Conservation (phyloP, 1,140 invertebrate genomes). For the Drosophila simulans region DNA sequence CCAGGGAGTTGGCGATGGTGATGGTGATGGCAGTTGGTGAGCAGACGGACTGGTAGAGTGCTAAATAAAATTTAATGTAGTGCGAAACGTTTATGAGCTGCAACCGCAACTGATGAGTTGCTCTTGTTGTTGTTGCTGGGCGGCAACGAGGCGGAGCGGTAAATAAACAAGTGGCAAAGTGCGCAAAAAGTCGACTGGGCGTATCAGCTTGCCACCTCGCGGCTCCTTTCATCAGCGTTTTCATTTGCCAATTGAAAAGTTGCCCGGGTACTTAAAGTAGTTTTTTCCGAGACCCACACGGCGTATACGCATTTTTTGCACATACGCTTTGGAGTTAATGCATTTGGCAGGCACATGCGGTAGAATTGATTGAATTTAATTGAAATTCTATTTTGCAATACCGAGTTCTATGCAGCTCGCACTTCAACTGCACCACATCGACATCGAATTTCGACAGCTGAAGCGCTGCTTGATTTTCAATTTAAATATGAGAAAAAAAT, state of each 20-base stretch:
- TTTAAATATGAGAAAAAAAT: slow-evolving; percentile 61
- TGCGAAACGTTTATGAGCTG: slow-evolving; percentile 82
- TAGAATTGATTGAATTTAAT: slow-evolving; percentile 53
- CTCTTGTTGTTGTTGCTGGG: not conserved
- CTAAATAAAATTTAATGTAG: slow-evolving; percentile 83
- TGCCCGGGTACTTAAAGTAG: slow-evolving; percentile 33
- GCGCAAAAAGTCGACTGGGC: slow-evolving; percentile 61
- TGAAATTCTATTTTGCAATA: slow-evolving; percentile 44
- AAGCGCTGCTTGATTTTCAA: slow-evolving; percentile 67
- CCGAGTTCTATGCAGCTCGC: slow-evolving; percentile 34
- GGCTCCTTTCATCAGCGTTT: slow-evolving; percentile 37
- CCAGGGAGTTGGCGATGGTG: slow-evolving; percentile 17
- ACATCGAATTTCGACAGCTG: slow-evolving; percentile 28
- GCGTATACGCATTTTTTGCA: slow-evolving; percentile 50
- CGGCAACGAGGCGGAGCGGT: slow-evolving; percentile 73
- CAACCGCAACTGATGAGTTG: slow-evolving; percentile 67
- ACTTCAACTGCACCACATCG: slow-evolving; percentile 43
- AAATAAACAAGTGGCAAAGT: slow-evolving; percentile 81
- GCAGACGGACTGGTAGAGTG: slow-evolving; percentile 33
- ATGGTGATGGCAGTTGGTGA: not conserved
- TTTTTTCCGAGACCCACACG: slow-evolving; percentile 17
- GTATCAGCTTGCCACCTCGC: slow-evolving; percentile 4
- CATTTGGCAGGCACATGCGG: slow-evolving; percentile 34
- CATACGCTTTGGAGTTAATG: slow-evolving; percentile 26
- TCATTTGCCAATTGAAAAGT: slow-evolving; percentile 70